Base-by-base conservation (phyloP, 2,888 invertebrate species). In the Loripinus fragilis region DNA sequence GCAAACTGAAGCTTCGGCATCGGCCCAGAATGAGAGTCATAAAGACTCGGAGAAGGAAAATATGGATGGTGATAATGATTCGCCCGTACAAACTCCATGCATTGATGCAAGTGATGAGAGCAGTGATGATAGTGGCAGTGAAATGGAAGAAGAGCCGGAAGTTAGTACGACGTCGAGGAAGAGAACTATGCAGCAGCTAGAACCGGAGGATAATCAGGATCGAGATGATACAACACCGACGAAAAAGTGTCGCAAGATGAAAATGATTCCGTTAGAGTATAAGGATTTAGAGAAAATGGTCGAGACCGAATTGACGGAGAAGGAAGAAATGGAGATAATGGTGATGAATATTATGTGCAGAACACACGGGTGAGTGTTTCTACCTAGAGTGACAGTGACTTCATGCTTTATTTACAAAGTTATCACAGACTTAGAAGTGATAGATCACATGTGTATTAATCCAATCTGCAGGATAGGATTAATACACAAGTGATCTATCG, bases 321-420 rank as follows among this genome's bases (percentile, higher is more conserved):
- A 80, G 28, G 73, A 76, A 42, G 83, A 77, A 30, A 75, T 83
- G 60, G 77, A 83, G 60, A 77, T 66, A 42, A 64, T 83, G 25
- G 77, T 83, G 2, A 71, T 73, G 30, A 78, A 70, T 30, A 80
- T 83, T 17, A 75, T 74, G 1, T 12, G 10, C 1, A 60, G 33
- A 23, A 10, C 10, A 20, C 17, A 33, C 2, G 33, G 60, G 60
- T 60, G 33, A 60, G 60, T 45, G 8, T 45, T 45, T 12, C 7
- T 45, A 15, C 8, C 15, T 41, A 15, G 41, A n/a, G n/a, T n/a
- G n/a, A n/a, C n/a, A n/a, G n/a, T n/a, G n/a, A n/a, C n/a, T n/a
- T n/a, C n/a, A n/a, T n/a, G n/a, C n/a, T n/a, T n/a, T n/a, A n/a
- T n/a, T n/a, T n/a, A n/a, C n/a, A n/a, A n/a, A n/a, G n/a, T n/a